A percentile compares a stretch with the other conserved stretches of the same genome.
These are phyloP conservation scores for Danio tinwini DNA, from an alignment of 2,797 vertebrate species.

Conservation along the genomic window DNA sequence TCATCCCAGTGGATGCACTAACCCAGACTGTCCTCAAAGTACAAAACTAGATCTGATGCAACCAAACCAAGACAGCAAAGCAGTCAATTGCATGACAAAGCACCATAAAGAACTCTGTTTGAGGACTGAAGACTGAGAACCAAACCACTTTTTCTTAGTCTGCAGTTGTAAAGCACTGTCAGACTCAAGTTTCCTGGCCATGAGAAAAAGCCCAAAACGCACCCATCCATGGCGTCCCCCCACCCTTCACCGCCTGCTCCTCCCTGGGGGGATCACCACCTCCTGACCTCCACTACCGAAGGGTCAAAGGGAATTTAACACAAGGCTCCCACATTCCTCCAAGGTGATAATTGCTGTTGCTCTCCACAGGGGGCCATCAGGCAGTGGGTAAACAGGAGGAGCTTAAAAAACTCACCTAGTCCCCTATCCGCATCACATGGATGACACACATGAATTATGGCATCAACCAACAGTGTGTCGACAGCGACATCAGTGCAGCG, in stretches of 20 bases:
- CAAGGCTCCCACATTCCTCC: conserved; percentile 83
- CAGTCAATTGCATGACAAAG: conserved; percentile 75
- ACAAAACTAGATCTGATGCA: conserved; percentile 54
- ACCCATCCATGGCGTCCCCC: conserved; percentile 56
- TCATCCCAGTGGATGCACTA: conserved; percentile 24
- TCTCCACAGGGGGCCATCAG: conserved; percentile 80
- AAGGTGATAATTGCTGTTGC: conserved; percentile 85
- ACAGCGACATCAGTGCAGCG: conserved; percentile 58
- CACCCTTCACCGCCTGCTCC: conserved; percentile 65
- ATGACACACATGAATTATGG: conserved; percentile 72
- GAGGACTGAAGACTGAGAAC: not conserved
- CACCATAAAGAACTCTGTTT: conserved; percentile 70
- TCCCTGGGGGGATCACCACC: conserved; percentile 72
- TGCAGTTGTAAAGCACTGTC: conserved; percentile 38
- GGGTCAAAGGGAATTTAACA: conserved; percentile 85
- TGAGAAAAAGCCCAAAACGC: conserved; percentile 59
- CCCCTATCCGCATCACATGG: conserved; percentile 57
- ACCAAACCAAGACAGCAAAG: conserved; percentile 67
- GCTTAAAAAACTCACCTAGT: conserved; percentile 54
- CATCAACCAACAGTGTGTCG: conserved; percentile 72
- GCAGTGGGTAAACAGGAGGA: conserved; percentile 78
- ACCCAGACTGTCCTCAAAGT: conserved; percentile 44
- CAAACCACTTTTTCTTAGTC: not conserved
- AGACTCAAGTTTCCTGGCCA: conserved; percentile 61
- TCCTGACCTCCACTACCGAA: conserved; percentile 74